phyloP scores from a whole-genome alignment of 2,113 vertebrate species.

The Gallinago media region DNA sequence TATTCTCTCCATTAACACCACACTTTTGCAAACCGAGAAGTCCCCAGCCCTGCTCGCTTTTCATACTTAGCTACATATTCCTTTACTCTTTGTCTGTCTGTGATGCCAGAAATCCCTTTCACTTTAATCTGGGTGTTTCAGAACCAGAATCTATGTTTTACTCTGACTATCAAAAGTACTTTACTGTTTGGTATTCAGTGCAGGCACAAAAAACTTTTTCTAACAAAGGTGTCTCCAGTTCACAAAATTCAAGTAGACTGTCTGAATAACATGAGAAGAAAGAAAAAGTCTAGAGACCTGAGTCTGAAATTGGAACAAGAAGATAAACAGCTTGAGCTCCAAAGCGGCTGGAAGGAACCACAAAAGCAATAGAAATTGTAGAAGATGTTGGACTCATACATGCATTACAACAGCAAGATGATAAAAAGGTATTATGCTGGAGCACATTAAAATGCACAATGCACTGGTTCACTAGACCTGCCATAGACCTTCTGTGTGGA shows the following conservation, averaged over 20 bases:
- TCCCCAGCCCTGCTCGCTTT: rapidly evolving
- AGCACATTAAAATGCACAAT: neutral
- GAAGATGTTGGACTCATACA: neutral
- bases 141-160: neutral
- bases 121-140: neutral
- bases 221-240: neutral
- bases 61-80: neutral
- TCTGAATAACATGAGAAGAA: neutral
- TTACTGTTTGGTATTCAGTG: neutral
- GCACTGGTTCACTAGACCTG: rapidly evolving
- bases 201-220: neutral
- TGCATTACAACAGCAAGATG: neutral
- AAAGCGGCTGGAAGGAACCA: neutral
- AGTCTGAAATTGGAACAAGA: neutral
- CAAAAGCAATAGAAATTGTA: neutral
- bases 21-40: neutral
- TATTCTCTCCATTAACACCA: neutral
- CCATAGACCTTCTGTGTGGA: neutral
- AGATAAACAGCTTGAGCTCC: neutral
- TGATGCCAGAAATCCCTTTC: neutral
- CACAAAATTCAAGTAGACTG: neutral
- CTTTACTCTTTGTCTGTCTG: neutral
- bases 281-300: neutral
- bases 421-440: neutral
- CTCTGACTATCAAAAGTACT: neutral